Conservation (phyloP, 1,140 invertebrate genomes). For the Drosophila grimshawi region DNA sequence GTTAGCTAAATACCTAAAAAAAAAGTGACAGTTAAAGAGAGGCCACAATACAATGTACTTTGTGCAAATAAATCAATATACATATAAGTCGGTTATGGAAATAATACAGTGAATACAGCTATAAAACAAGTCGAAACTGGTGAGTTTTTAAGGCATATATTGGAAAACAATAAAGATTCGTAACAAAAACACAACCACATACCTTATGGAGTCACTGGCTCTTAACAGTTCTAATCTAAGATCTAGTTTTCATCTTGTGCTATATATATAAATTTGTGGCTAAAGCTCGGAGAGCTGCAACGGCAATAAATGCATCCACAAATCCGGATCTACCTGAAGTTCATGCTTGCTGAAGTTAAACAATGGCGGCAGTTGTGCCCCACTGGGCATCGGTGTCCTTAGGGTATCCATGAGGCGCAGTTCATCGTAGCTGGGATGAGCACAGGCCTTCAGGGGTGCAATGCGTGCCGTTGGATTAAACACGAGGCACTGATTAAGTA, state of each 20-base stretch:
- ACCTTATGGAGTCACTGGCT: not conserved
- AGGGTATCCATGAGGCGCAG: conserved; percentile 52
- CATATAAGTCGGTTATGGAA: not conserved
- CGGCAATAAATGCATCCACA: conserved; percentile 44
- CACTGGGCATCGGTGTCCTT: conserved; percentile 47
- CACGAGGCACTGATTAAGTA: conserved; percentile 39
- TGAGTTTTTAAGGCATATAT: too few relatives aligned
- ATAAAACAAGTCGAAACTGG: too few relatives aligned
- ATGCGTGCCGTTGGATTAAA: conserved; percentile 43
- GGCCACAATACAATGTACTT: not conserved
- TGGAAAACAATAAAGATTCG: not conserved
- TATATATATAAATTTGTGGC: not conserved
- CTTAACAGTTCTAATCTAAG: not conserved
- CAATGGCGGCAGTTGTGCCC: conserved; percentile 31
- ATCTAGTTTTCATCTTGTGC: conserved; percentile 1
- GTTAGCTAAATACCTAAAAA: not conserved
- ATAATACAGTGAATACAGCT: too few relatives aligned
- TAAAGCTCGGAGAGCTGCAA: conserved; percentile 3
- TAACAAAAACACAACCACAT: not conserved
- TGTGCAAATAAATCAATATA: not conserved
- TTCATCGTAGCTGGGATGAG: conserved; percentile 40
- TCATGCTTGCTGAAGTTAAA: conserved; percentile 56
- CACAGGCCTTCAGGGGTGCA: conserved; percentile 34
- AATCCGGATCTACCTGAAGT: conserved; percentile 16
- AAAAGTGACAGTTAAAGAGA: conserved; percentile 21